Base-by-base conservation (phyloP, 2,113 vertebrate genomes). In the Salvelinus sp. region DNA sequence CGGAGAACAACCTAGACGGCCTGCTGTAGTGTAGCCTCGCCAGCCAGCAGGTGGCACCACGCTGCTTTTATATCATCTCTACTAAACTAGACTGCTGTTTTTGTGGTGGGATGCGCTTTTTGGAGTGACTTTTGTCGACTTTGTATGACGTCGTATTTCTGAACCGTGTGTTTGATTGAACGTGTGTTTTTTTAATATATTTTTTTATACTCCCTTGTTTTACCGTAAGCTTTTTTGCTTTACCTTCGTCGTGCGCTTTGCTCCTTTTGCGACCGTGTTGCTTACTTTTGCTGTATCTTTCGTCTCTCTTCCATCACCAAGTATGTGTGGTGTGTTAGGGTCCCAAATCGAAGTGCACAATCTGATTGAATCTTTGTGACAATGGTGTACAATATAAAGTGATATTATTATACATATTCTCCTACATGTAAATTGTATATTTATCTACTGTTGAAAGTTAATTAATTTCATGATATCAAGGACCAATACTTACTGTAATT, bases 1-100 rank as follows among this genome's bases (percentile, higher is more conserved):
- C 90, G 0, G 92, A 96, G 78, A 95, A 96, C 90, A 97, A 96
- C 81, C 90, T 99, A 10, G 97, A 98, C 77, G 95, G 96, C 77
- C 90, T 98, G 82, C 88, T 98, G 86, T 98, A 62, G 16, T 54
- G 50, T 54, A 95, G 87, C 68, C 7, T 62, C 69, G 48, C 76
- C 2, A 68, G 65, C 44, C 60, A 54, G 25, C 0, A 66, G 66
- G 54, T 38, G 30, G 66, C 25, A 3, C 54, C 54, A 20, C 27
- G 48, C 16, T 38, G 20, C 33, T 30, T 48, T 63, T 30, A 16
- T 18, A 64, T 22, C 47, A 18, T 23, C 30, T 67, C 50, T 3
- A 67, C 16, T 54, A 14, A 18, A 73, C 69, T 58, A 68, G 70
- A 12, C 27, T 22, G 28, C 20, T 48, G 6, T 9, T 28, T 2